Evolutionary conservation across 2,888 invertebrate genomes (phyloP), one percentile per base, ranked within the genome.

Genomic region (Platycheirus albimanus): DNA sequence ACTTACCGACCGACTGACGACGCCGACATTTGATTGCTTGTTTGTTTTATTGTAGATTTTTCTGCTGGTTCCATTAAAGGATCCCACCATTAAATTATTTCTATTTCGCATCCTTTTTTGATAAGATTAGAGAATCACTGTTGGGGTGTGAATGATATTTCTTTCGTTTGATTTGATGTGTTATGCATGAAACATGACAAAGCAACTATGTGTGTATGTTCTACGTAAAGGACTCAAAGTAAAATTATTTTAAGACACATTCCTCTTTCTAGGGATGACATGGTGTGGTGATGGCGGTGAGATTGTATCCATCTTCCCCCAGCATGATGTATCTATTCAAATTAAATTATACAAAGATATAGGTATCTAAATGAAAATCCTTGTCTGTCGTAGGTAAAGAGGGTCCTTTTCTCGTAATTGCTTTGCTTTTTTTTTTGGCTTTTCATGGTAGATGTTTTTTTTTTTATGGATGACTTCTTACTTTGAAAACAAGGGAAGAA

Each of bases 301-400:
- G n/a, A 8, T 33, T 33, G 11, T n/a, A 30, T 52, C 52, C 11
- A 36, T 38, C 36, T 3, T 7, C 10, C 1, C 2, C 11, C 3
- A 1, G 2, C n/a, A 36, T 19, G n/a, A 54, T 19, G 8, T 15
- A 51, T 51, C 13, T 49, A 2, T 30, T 15, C 15, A 54, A 36
- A 54, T 54, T 19, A 36, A 36, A 54, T 19, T 54, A 7, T 5
- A 33, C n/a, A 52, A 52, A 52, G 15, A 52, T 13, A 17, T 11
- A 17, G n/a, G n/a, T n/a, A n/a, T n/a, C n/a, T n/a, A n/a, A n/a
- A n/a, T n/a, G n/a, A n/a, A n/a, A n/a, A n/a, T 30, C 19, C 36
- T 36, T 36, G 6, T 36, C 11, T n/a, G 36, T 3, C 10, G 36
- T 3, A 8, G 36, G 8, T 11, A 10, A n/a, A 11, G 6, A 17